Base-by-base conservation (phyloP, 2,113 vertebrate species). In the Nothocercus nigrocapillus region DNA sequence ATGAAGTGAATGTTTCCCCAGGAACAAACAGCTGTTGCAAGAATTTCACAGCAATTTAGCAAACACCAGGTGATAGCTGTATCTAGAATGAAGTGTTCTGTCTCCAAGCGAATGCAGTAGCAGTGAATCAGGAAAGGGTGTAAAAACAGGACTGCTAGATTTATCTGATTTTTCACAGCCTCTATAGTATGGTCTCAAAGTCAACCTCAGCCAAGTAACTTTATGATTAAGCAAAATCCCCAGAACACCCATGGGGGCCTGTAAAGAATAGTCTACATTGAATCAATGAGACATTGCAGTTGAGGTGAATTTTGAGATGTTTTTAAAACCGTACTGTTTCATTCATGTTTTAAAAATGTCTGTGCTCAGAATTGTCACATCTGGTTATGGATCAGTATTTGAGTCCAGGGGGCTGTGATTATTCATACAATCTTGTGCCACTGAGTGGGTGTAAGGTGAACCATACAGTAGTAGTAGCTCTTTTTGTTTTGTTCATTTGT, bases 1-100 rank as follows among this genome's bases (percentile, higher is more conserved):
- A 97, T 98, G 98, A 99, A 98, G 98, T 96, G 97, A 98, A 98
- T 98, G 98, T 98, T 99, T 98, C 98, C 98, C 97, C 97, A 98
- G 98, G 98, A 99, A 98, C 96, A 99, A 98, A 98, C 99, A 99
- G 99, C 98, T 99, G 99, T 98, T 99, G 97, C 97, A 98, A 97
- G 94, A 98, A 98, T 98, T 98, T 99, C 98, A 98, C 98, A 98
- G 98, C 97, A 98, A 98, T 98, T 98, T 97, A 98, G 96, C 97
- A 96, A 97, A 98, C 97, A 98, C 97, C 98, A 98, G 98, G 97
- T 98, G 98, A 98, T 98, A 98, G 97, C 95, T 97, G 95, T 97
- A 97, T 98, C 94, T 95, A 97, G 97, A 97, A 97, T 89, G 94
- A 97, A 97, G 92, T 85, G 72, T 91, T 97, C 96, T 96, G 88